Evolutionary conservation across 2,797 vertebrate species (phyloP), one percentile per base, ranked within the genome.

Genomic region (Xiphophorus birchmanni): DNA sequence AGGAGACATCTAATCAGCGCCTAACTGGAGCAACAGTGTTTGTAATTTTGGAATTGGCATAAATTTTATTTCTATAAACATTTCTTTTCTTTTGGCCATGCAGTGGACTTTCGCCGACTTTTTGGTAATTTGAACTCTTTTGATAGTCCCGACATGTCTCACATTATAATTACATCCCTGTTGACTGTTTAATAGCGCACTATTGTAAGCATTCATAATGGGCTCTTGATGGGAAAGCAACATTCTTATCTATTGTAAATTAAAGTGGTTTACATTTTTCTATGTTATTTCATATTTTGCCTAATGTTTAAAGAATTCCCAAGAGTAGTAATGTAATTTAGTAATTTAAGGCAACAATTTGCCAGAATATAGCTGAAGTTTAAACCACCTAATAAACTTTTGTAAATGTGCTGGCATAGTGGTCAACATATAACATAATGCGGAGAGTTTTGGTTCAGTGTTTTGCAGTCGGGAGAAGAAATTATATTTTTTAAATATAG

Each of bases 11-110:
- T 92, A 92, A 94, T 95, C 89, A 92, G 94, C 84, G 82, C 82
- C 82, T 75, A 84, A 87, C 88, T 90, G 88, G 45, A 84, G 80
- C 82, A 80, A 63, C 75, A 73, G 73, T 73, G 78, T 81, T 80
- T 89, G 82, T 94, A 95, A 94, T 94, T 93, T 87, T 91, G 82
- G 48, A 80, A 94, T 95, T 95, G 94, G 91, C 91, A 93, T 92
- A 84, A 5, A 48, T 73, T 71, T 73, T 80, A 56, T 83, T 81
- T 88, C 82, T 67, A 60, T 77, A 76, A 88, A 86, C 80, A 78
- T 85, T 89, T 29, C 13, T n/a, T 87, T 84, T 82, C 69, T 74
- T 76, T 78, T 77, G 80, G 73, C 74, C 78, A 90, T 92, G 84
- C 87, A 80, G 42, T 77, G 44, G 77, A 85, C 84, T 86, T 80